Base-by-base conservation (phyloP, 64 coral and sea anemone species). In the Actinia tenebrosa region DNA sequence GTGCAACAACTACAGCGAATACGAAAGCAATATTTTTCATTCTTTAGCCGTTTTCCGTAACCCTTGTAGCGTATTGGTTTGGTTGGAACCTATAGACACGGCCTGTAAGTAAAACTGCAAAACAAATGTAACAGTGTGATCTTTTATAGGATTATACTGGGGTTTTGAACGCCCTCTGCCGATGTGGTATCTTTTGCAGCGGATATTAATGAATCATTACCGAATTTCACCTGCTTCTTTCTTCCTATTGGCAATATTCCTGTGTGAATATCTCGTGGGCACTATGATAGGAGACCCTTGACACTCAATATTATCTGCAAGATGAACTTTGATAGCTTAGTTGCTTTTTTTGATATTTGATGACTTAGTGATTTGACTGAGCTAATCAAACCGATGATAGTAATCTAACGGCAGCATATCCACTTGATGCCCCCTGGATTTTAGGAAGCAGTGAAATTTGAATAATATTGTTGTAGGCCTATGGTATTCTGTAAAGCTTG, bases 231-330 rank as follows among this genome's bases (percentile, higher is more conserved):
- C 69, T 75, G 69, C 7, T 30, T 18, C 3, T 75, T 42, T 23
- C 63, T 75, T 75, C 69, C 69, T 75, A 75, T 75, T 75, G 27
- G 26, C 69, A 75, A 75, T 75, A 75, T 75, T 75, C 23, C 25
- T 15, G 69, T 75, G 25, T 30, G 26, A 27, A 25, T 30, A 75
- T 26, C 69, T 27, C 26, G 26, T 75, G 27, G n/a, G 69, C 27
- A 10, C 5, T 7, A 15, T 75, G 69, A 75, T 75, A 75, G 63
- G 69, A 13, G 69, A 75, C n/a, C 18, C 25, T 75, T 75, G 69
- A 42, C 69, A 30, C 69, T 75, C 20, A 26, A 75, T 18, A 37
- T 42, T 75, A 75, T 75, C 69, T 75, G 26, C 26, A 13, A 75
- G 69, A 27, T 42, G 26, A 42, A 75, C 5, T 30, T n/a, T 75